These are phyloP conservation scores for Semnopithecus entellus DNA, from an alignment of 2,113 vertebrate genomes.

Conservation along the genomic window DNA sequence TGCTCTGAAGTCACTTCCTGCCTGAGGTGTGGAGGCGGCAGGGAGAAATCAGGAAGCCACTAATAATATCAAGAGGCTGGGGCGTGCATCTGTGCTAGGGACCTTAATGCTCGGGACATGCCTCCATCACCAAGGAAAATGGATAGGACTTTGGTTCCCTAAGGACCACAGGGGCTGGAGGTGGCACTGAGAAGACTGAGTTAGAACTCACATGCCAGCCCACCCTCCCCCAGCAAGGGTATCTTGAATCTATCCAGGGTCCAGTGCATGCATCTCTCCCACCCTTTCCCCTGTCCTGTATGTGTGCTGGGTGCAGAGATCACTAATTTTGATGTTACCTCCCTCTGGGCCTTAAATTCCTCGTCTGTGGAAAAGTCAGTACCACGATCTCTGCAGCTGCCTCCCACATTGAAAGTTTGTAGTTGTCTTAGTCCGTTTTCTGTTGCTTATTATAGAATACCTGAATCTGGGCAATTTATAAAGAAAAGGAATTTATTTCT, in stretches of 20 bases:
- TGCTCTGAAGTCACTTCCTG: conserved; percentile 77
- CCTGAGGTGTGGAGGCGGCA: conserved; percentile 24
- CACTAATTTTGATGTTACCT: background rate
- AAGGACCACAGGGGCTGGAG: background rate
- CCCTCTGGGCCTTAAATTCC: conserved; percentile 3
- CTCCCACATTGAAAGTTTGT: background rate
- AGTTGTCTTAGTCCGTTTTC: background rate
- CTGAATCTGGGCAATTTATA: background rate
- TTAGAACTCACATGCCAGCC: background rate
- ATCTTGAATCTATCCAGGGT: background rate
- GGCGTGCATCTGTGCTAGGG: background rate
- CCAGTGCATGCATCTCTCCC: background rate
- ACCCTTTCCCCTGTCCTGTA: background rate
- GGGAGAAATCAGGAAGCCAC: conserved; percentile 56
- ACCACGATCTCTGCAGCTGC: background rate
- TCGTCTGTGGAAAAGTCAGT: background rate
- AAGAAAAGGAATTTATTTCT: background rate
- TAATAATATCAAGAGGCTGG: background rate
- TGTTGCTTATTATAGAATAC: background rate
- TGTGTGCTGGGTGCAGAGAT: background rate
- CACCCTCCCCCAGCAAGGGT: background rate
- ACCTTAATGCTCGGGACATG: background rate
- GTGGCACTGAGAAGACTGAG: background rate
- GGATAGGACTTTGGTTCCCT: background rate
- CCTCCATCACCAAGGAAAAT: background rate